Evolutionary conservation across 2,797 vertebrate genomes (phyloP).

Genomic region (Artibeus jamaicensis): DNA sequence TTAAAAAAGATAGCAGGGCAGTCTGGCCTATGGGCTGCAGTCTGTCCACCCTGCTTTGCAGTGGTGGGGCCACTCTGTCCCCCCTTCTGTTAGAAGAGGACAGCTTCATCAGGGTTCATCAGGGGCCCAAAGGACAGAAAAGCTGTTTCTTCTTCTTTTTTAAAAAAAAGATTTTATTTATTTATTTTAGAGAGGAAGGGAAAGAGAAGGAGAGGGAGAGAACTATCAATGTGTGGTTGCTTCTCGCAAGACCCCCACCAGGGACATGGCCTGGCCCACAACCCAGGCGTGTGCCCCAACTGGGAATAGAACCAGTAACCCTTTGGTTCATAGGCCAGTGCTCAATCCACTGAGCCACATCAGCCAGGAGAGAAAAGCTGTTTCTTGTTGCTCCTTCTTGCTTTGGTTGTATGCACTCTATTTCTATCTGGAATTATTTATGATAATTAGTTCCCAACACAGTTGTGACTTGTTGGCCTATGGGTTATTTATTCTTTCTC

Average conservation of each 20-base stretch:
- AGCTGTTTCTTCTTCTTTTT: not conserved
- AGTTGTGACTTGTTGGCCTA: not conserved
- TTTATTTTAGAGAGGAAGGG: too few relatives aligned
- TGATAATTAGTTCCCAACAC: not conserved
- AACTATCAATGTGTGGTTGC: too few relatives aligned
- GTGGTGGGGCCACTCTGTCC: not conserved
- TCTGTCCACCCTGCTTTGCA: not conserved
- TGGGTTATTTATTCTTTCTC: not conserved
- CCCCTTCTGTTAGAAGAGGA: not conserved
- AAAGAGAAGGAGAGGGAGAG: too few relatives aligned
- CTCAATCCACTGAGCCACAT: too few relatives aligned
- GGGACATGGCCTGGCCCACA: too few relatives aligned
- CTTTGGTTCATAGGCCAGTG: too few relatives aligned
- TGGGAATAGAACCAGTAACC: too few relatives aligned
- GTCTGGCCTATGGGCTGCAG: not conserved
- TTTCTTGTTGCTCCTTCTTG: not conserved
- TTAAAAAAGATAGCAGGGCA: not conserved
- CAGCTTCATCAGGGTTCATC: not conserved
- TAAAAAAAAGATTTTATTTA: too few relatives aligned
- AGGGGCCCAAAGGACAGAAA: not conserved
- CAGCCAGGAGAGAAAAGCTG: not conserved
- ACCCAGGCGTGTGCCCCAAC: too few relatives aligned
- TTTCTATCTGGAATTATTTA: not conserved
- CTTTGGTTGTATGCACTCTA: not conserved
- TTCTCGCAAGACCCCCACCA: accelerated